Percentiles rank a stretch among this genome's conserved stretches.
phyloP scores from a whole-genome alignment of 2,888 invertebrate species.

The Ophraella communa region DNA sequence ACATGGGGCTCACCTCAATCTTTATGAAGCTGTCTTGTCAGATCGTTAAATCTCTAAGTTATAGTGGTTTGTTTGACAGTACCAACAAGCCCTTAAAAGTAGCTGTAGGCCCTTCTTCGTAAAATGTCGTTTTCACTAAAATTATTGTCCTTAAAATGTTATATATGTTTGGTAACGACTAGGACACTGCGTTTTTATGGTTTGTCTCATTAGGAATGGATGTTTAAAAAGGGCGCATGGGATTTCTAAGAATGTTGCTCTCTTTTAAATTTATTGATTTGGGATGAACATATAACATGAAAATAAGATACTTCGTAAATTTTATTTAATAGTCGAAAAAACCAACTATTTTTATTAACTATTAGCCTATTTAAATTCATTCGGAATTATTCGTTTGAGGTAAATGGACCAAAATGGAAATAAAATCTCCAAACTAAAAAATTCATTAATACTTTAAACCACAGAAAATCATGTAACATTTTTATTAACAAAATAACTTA shows the following conservation, averaged over 20 bases:
- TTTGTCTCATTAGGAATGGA: constrained; percentile 25
- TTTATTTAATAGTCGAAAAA: neutral
- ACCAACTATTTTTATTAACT: neutral
- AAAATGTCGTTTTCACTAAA: constrained; percentile 43
- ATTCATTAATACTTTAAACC: neutral
- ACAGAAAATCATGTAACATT: too few species aligned
- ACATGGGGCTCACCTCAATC: constrained; percentile 37
- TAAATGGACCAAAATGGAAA: neutral
- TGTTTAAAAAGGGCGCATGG: constrained; percentile 14
- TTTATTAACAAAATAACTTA: too few species aligned
- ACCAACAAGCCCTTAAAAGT: constrained; percentile 52
- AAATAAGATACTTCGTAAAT: neutral
- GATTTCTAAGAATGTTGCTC: constrained; percentile 21
- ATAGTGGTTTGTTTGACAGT: constrained; percentile 57
- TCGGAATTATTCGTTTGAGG: neutral
- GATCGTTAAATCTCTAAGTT: constrained; percentile 54
- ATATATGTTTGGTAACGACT: constrained; percentile 42
- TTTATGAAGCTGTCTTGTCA: constrained; percentile 45
- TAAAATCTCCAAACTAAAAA: neutral
- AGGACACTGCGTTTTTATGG: constrained; percentile 27
- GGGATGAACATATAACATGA: constrained; percentile 8
- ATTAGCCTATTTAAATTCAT: neutral
- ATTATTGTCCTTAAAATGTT: constrained; percentile 50
- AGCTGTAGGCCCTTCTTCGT: constrained; percentile 49
- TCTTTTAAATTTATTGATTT: constrained; percentile 23